Evolutionary conservation across 2,113 vertebrate species (phyloP).

Genomic region (Oenanthe melanoleuca): DNA sequence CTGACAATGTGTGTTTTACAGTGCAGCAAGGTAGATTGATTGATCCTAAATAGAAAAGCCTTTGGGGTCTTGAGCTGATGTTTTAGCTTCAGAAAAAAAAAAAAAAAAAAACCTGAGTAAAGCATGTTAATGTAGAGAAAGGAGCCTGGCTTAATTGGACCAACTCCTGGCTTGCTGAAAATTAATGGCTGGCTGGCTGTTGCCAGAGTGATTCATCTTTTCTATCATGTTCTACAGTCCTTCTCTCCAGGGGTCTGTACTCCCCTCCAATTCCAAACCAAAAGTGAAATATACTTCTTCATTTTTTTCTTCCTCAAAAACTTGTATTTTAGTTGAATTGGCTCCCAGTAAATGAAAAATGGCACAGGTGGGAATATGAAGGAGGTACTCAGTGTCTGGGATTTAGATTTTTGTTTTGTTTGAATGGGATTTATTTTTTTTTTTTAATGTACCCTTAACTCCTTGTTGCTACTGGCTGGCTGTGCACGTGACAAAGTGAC

Average conservation of each 20-base stretch:
- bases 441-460: constrained; percentile 39
- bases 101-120: constrained; percentile 34
- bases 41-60: constrained; percentile 69
- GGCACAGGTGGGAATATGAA: constrained; percentile 37
- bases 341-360: constrained; percentile 56
- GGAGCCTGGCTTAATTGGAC: constrained; percentile 64
- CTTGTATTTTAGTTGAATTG: constrained; percentile 53
- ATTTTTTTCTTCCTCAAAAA: constrained; percentile 41
- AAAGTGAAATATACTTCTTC: constrained; percentile 38
- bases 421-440: constrained; percentile 40
- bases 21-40: constrained; percentile 67
- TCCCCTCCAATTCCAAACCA: constrained; percentile 64
- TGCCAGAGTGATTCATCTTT: constrained; percentile 70
- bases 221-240: constrained; percentile 57
- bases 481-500: not conserved
- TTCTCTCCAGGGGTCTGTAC: constrained; percentile 65
- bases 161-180: constrained; percentile 66
- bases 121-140: constrained; percentile 66
- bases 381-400: not conserved
- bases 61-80: constrained; percentile 60
- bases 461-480: not conserved
- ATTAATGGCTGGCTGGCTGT: constrained; percentile 67
- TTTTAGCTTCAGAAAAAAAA: constrained; percentile 34
- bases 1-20: constrained; percentile 64
- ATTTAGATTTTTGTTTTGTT: constrained; percentile 45